Evolutionary conservation across 2,113 vertebrate genomes (phyloP).

Genomic region (Marmota monax): DNA sequence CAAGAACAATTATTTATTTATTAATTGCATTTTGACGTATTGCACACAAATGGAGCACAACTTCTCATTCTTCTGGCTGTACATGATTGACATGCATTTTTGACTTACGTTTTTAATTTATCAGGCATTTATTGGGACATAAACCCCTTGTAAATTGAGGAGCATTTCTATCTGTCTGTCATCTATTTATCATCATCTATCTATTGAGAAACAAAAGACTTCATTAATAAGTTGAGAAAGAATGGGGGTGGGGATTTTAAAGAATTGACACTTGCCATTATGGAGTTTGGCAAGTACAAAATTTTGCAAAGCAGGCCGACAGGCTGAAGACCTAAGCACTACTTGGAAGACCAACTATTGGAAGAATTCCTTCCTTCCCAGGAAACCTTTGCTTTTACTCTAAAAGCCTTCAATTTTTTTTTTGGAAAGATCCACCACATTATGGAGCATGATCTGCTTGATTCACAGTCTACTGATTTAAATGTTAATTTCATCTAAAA

Average conservation of each 20-base stretch:
- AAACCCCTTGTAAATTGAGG: neutral
- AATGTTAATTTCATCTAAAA: neutral
- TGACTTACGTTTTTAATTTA: neutral
- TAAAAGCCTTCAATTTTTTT: neutral
- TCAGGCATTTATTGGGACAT: neutral
- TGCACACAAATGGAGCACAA: no score
- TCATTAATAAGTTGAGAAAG: neutral
- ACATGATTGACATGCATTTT: neutral
- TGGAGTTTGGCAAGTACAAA: neutral
- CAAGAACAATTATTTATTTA: no score
- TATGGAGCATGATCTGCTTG: neutral
- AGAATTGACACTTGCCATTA: neutral
- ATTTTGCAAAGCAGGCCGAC: neutral
- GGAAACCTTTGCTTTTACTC: neutral
- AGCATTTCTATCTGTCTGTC: neutral
- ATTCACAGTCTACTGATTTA: neutral
- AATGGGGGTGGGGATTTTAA: neutral
- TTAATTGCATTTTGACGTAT: no score
- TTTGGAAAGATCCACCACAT: neutral
- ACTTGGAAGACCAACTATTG: neutral
- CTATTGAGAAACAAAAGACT: no score
- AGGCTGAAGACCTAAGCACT: neutral
- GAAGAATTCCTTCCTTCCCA: neutral
- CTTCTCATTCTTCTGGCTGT: no score
- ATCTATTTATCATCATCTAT: no score